A percentile compares a stretch with the other conserved stretches of the same genome.
Conservation (phyloP, 2,797 vertebrate genomes). For the Enteromius trimaculatus region DNA sequence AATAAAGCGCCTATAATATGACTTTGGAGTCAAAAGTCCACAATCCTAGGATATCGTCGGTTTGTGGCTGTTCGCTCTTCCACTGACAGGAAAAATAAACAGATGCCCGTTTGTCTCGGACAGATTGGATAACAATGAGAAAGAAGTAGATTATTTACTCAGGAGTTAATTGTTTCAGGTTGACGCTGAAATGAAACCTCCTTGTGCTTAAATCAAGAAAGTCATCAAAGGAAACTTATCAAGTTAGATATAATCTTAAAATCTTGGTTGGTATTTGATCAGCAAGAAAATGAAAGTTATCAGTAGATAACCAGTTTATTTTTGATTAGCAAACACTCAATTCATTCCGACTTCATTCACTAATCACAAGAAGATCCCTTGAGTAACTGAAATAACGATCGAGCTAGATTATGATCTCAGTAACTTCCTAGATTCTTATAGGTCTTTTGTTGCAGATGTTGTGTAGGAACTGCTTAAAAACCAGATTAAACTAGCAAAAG, state of each 20-base stretch:
- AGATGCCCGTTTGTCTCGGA: constrained; percentile 55
- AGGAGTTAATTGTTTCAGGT: constrained; percentile 50
- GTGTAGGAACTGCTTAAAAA: not conserved
- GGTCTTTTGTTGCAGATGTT: not conserved
- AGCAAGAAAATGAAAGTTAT: not conserved
- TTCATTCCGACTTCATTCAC: constrained; percentile 4
- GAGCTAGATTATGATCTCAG: constrained; percentile 22
- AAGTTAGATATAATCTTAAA: constrained; percentile 20
- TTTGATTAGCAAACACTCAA: not conserved
- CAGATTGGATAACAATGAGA: constrained; percentile 58
- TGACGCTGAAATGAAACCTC: constrained; percentile 45
- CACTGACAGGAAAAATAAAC: constrained; percentile 60
- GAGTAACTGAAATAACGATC: constrained; percentile 6
- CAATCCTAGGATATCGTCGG: constrained; percentile 56
- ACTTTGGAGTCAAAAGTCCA: constrained; percentile 72
- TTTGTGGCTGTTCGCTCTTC: constrained; percentile 47
- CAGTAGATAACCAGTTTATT: constrained; percentile 1
- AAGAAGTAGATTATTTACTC: constrained; percentile 54
- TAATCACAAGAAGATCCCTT: constrained; percentile 7
- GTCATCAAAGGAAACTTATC: constrained; percentile 42
- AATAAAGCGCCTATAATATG: constrained; percentile 88
- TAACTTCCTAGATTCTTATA: not conserved
- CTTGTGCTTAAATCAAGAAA: constrained; percentile 11
- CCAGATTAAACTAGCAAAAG: not conserved
- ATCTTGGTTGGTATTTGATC: constrained; percentile 26